Conservation (phyloP, 2,888 invertebrate species). For the Pristionchus fissidentatus region DNA sequence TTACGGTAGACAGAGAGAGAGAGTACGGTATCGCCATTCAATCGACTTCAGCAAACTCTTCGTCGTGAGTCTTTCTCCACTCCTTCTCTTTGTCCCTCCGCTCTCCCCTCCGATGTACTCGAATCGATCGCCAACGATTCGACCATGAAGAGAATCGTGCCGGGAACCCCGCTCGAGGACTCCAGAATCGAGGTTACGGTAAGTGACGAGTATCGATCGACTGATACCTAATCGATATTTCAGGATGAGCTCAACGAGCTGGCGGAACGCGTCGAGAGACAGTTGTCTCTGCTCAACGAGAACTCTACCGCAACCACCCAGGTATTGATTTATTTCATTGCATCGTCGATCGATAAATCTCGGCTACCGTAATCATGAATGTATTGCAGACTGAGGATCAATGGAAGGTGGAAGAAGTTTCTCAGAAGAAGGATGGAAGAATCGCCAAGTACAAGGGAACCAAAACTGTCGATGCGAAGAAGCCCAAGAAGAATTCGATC, state of each 20-base stretch:
- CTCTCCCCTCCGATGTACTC: slow-evolving; percentile 19
- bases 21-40: neutral
- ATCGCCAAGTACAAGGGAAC: slow-evolving; percentile 35
- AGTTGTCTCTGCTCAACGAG: slow-evolving; percentile 32
- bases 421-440: slow-evolving; percentile 35
- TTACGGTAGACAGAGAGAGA: neutral
- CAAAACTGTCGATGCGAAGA: slow-evolving; percentile 6
- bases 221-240: neutral
- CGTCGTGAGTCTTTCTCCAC: slow-evolving; percentile 25
- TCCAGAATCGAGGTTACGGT: slow-evolving; percentile 2
- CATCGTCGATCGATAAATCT: no score
- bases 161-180: slow-evolving; percentile 40
- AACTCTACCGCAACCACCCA: slow-evolving; percentile 27
- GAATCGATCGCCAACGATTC: slow-evolving; percentile 25
- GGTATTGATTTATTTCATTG: neutral
- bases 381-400: neutral
- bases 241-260: slow-evolving; percentile 9
- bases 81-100: neutral
- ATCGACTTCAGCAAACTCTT: neutral
- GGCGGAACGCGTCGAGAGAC: slow-evolving; percentile 34
- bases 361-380: no score
- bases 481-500: slow-evolving; percentile 12
- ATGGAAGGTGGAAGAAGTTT: neutral
- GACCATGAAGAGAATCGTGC: slow-evolving; percentile 28
- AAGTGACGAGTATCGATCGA: neutral